These are phyloP conservation scores for Xenus cinereus DNA, from an alignment of 2,113 vertebrate genomes.

Conservation along the genomic window DNA sequence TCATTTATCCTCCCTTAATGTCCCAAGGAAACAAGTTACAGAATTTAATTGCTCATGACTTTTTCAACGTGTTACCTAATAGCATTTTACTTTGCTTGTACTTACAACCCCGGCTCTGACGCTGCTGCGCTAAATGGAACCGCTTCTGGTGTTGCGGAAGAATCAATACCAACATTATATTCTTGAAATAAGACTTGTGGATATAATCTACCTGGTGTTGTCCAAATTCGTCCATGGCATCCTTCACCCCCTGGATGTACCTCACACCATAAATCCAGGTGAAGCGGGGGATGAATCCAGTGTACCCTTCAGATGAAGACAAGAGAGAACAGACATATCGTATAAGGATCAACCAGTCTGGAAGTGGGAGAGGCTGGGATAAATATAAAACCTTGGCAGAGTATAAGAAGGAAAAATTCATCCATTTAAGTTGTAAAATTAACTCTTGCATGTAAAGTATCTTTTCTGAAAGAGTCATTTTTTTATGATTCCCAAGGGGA, in stretches of 20 bases:
- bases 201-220: constrained; percentile 44
- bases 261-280: constrained; percentile 1
- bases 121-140: neutral
- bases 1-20: neutral
- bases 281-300: constrained; percentile 67
- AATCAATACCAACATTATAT: neutral
- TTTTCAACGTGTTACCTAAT: neutral
- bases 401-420: neutral
- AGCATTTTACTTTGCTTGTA: neutral
- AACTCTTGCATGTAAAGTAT: neutral
- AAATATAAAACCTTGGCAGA: neutral
- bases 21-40: constrained; percentile 16
- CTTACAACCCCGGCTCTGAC: neutral
- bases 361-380: neutral
- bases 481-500: neutral
- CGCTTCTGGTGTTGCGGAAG: neutral
- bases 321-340: neutral
- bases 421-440: neutral
- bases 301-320: constrained; percentile 37
- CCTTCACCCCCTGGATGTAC: constrained; percentile 35
- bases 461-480: neutral
- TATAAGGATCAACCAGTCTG: neutral
- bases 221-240: constrained; percentile 67
- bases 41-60: neutral
- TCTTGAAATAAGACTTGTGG: neutral